Base-by-base conservation (phyloP, 2,113 vertebrate species). In the Pimephales promelas region DNA sequence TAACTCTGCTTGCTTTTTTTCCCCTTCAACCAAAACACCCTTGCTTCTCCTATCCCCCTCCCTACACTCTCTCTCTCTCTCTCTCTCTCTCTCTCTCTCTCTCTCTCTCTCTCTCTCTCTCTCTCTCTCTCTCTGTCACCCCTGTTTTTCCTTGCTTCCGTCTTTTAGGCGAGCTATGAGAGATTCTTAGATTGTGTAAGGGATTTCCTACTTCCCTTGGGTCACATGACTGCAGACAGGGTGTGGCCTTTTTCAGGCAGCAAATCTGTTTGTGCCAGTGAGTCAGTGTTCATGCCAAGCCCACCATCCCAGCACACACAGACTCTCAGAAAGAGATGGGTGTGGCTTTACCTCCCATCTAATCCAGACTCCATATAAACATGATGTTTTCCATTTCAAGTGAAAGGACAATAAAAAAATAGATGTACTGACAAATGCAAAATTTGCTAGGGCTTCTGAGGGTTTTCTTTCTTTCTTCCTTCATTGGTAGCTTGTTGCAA, bases 201-300 rank as follows among this genome's bases (percentile, higher is more conserved):
- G 91, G 90, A 91, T 92, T 93, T 93, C 92, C 91, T 92, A 85
- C 89, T 87, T 90, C 89, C 82, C 79, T 83, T 82, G 40, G 85
- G 88, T 92, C 93, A 93, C 82, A 54, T 93, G 94, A 92, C 91
- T 92, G 91, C 90, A 93, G 92, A 90, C 82, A 89, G 92, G 93
- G 93, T 93, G 93, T 92, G 92, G 91, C 89, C 89, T 92, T 90
- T 91, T 88, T n/a, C 28, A 81, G 22, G 20, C 64, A 56, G 24
- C 16, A 88, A 90, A 93, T 92, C 88, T 87, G 83, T 87, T 86
- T 86, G 74, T 85, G 78, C 86, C 31, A 84, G 82, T 61, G 57
- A 43, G 49, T 84, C 22, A 34, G 79, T 73, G 61, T 47, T 78
- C 31, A 4, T 40, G 45, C 22, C 68, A 73, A n/a, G 45, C 45